Evolutionary conservation across 1,140 invertebrate genomes (phyloP), one percentile per base, ranked within the genome.

Genomic region (Dinoponera quadriceps): DNA sequence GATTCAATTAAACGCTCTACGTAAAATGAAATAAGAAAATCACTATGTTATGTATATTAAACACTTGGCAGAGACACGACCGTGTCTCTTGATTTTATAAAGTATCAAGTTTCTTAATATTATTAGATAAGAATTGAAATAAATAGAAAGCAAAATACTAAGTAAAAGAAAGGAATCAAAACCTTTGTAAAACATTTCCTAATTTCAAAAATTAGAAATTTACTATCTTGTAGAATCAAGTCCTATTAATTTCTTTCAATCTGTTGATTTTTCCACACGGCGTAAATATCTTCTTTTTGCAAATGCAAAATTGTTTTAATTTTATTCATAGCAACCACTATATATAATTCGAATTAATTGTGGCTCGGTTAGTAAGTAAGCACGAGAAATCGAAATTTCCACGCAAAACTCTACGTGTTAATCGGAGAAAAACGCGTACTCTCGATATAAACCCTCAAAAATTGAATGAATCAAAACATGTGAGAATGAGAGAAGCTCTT

Each of bases 341-440:
- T 25, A 16, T 5, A n/a, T 48, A 66, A 69, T 71, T 85, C 74
- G 71, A 62, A 84, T 84, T 66, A 85, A 55, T 80, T 38, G 27
- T 87, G 48, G 72, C 69, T 65, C 84, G 82, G 82, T 90, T 90
- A 90, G 89, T 87, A 90, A 66, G 80, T 88, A 86, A 89, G 87
- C 90, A 90, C 91, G 84, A 83, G 86, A 83, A 91, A 88, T 90
- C 73, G 88, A 88, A 88, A 84, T 91, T 88, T 85, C 72, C 85
- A 82, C 77, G 83, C 87, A 85, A 75, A 82, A 88, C 22, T 88
- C 74, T 77, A 85, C 65, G 60, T 87, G 81, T 90, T 90, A 90
- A 90, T 90, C 74, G 85, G 83, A 90, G 7, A 44, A 86, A 90
- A 90, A 88, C 81, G 88, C 88, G 65, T 71, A 80, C n/a, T 80